A percentile compares a stretch with the other conserved stretches of the same genome.
phyloP scores from a whole-genome alignment of 2,113 vertebrate species.

The Bostrychus sinensis region DNA sequence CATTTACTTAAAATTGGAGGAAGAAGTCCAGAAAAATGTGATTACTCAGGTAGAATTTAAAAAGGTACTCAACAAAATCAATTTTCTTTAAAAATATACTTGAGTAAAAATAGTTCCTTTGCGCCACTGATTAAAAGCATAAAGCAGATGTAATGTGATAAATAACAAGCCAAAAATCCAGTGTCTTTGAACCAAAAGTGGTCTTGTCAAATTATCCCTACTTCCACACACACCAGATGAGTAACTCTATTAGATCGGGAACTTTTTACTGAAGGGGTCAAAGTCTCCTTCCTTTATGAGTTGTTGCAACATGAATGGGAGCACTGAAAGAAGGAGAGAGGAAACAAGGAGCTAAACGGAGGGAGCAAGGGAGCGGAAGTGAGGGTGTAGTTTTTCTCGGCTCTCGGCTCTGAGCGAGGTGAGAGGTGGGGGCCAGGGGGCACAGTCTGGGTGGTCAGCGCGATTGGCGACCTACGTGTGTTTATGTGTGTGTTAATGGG shows the following conservation, averaged over 20 bases:
- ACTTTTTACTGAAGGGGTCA: slow-evolving; percentile 76
- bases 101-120: no score
- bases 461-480: slow-evolving; percentile 52
- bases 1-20: no score
- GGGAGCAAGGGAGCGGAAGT: slow-evolving; percentile 59
- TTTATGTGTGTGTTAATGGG: slow-evolving; percentile 66
- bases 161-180: no score
- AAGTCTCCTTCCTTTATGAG: slow-evolving; percentile 82
- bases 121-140: no score
- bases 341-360: slow-evolving; percentile 60
- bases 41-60: no score
- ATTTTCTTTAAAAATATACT: no score
- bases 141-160: no score
- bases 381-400: slow-evolving; percentile 77
- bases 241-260: slow-evolving; percentile 42
- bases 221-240: slow-evolving; percentile 48
- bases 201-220: neutral
- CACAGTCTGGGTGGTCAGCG: slow-evolving; percentile 78
- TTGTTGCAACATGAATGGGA: slow-evolving; percentile 81
- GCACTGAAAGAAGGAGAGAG: slow-evolving; percentile 53
- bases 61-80: no score
- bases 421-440: slow-evolving; percentile 71
- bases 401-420: slow-evolving; percentile 68
- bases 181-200: no score
- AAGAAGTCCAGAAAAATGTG: no score